Evolutionary conservation across 2,888 invertebrate species (phyloP).

Genomic region (Tenthredo notha): DNA sequence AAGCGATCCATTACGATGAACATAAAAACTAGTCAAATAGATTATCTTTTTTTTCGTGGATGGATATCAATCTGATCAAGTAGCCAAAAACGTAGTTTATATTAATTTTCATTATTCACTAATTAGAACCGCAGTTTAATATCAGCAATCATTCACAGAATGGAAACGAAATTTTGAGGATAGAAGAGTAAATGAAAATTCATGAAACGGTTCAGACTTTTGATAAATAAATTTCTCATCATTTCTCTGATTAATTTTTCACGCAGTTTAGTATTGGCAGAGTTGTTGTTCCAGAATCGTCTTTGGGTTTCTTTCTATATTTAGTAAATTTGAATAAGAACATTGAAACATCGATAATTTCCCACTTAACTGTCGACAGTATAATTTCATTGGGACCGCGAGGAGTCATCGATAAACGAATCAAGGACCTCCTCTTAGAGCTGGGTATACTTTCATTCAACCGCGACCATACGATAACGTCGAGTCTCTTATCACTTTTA

Average conservation of each 20-base stretch:
- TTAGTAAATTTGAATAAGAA: neutral
- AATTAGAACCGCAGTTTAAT: slow-evolving; percentile 12
- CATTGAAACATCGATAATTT: slow-evolving; percentile 11
- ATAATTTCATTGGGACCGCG: slow-evolving; percentile 11
- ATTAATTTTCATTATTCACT: neutral
- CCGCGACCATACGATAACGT: slow-evolving; percentile 25
- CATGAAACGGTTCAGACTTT: neutral
- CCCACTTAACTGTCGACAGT: slow-evolving; percentile 20
- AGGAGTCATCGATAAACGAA: slow-evolving; percentile 28
- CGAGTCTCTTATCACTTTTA: slow-evolving; percentile 67
- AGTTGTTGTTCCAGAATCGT: neutral
- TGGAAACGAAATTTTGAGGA: neutral
- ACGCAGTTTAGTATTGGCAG: neutral
- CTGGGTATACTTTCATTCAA: neutral
- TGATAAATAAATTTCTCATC: neutral
- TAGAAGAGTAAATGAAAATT: neutral
- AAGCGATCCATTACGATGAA: slow-evolving; percentile 67
- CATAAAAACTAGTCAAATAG: slow-evolving; percentile 34
- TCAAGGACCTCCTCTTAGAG: slow-evolving; percentile 17
- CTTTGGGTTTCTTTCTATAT: neutral
- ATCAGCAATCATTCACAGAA: neutral
- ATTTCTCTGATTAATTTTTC: neutral
- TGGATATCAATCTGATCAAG: slow-evolving; percentile 26
- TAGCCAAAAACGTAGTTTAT: neutral
- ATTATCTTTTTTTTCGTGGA: slow-evolving; percentile 32